These are phyloP conservation scores for Brachionus plicatilis DNA, from an alignment of 1,140 invertebrate species.

Conservation along the genomic window DNA sequence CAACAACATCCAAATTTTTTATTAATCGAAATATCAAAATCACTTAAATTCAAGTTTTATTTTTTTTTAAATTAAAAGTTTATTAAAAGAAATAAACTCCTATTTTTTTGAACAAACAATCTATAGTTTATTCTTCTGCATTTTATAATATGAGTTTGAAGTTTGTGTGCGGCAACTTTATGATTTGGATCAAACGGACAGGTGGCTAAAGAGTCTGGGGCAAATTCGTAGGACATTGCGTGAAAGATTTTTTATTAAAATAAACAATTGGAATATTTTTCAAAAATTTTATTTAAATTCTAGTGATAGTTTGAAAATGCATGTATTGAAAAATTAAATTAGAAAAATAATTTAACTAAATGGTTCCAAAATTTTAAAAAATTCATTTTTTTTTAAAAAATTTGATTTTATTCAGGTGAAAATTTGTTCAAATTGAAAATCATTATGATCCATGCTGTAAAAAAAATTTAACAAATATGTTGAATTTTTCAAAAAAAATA, in stretches of 20 bases:
- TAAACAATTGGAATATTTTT: not conserved
- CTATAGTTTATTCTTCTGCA: not conserved
- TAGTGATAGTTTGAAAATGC: not conserved
- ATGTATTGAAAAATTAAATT: not conserved
- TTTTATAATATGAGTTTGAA: not conserved
- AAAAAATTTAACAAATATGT: no score
- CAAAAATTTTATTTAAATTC: not conserved
- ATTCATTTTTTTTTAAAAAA: no score
- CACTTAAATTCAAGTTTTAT: no score
- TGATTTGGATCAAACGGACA: conserved; percentile 12
- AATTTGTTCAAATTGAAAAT: no score
- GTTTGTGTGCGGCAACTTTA: not conserved
- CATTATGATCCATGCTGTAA: no score
- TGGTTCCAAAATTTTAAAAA: not conserved
- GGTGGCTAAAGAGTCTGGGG: not conserved
- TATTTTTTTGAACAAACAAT: no score
- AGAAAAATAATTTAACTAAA: not conserved
- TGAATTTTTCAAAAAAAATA: no score
- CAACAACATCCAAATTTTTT: no score
- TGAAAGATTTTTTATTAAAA: not conserved
- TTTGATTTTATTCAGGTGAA: no score
- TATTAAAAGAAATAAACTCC: no score
- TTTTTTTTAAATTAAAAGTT: no score
- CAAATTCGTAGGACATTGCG: not conserved
- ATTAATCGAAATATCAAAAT: no score